Base-by-base conservation (phyloP, 2,888 invertebrate genomes). In the Oxystoma pomonae region DNA sequence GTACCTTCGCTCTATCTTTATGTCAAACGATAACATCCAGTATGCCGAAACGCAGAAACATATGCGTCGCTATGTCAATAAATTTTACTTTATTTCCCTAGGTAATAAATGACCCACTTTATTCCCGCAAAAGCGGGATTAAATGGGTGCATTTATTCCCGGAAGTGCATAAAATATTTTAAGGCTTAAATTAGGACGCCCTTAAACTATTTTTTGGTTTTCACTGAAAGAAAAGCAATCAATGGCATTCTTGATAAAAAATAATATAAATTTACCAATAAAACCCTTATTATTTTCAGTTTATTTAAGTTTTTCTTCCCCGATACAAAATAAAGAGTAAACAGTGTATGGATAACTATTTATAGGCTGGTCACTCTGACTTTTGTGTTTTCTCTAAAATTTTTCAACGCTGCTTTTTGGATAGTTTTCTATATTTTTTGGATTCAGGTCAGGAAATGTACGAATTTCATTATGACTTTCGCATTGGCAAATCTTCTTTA, bases 341-440 rank as follows among this genome's bases (percentile, higher is more conserved):
- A 18, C 19, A 21, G 1, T 53, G 9, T 1, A 9, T 64, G 17
- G 21, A 60, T 1, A 64, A 61, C 58, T n/a, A n/a, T n/a, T n/a
- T 64, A 64, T 61, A 50, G 64, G 17, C 61, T 61, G 52, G 58
- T 64, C 20, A 58, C 55, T 20, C 19, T 64, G 17, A 16, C 61
- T 3, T 58, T 58, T 9, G 19, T 20, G n/a, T 58, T 64, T 12
- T 64, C n/a, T n/a, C 64, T 7, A 64, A 58, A 55, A 58, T 64
- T 9, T 61, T 64, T 57, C 56, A 61, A 50, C 21, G 58, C 21
- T 16, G 58, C 16, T 61, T 64, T 53, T 20, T 61, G 19, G 22
- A 59, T 20, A 55, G 56, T 50, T 19, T 64, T 9, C 12, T 21
- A 16, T 16, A 7, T 1, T 61, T 55, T 56, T 16, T 59, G n/a